A percentile compares a stretch with the other conserved stretches of the same genome.
These are phyloP conservation scores for Clarias fuscus DNA, from an alignment of 2,797 vertebrate species.

Conservation along the genomic window DNA sequence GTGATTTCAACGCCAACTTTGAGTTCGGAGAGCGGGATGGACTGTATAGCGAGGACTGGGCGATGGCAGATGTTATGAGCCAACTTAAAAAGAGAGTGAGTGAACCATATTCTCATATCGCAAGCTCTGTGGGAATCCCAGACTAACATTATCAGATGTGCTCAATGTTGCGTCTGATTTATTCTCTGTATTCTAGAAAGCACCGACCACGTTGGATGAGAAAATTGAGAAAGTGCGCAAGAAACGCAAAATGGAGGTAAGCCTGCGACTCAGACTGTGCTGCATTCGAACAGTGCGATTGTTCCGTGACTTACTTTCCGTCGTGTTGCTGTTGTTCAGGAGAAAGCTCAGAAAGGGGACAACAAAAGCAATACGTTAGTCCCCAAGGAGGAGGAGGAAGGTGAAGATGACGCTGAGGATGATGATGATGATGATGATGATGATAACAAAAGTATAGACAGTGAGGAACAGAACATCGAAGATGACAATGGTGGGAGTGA, in stretches of 20 bases:
- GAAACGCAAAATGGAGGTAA: conserved; percentile 86
- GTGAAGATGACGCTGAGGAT: background rate
- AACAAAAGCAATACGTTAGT: conserved; percentile 52
- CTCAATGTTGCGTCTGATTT: too few relatives aligned
- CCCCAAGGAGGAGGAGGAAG: conserved; percentile 52
- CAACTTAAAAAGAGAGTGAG: conserved; percentile 87
- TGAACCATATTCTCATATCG: background rate
- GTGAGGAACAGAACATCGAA: conserved; percentile 47
- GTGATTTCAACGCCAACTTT: conserved; percentile 82
- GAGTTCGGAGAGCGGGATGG: conserved; percentile 83
- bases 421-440: background rate
- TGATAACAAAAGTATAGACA: conserved; percentile 18
- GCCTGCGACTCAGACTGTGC: conserved; percentile 13
- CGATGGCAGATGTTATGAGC: conserved; percentile 81
- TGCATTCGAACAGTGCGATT: background rate
- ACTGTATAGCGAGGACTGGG: conserved; percentile 72
- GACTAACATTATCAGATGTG: background rate
- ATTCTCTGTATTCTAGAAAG: conserved; percentile 70
- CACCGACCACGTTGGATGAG: conserved; percentile 88
- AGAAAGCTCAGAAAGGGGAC: conserved; percentile 69
- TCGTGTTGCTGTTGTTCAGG: conserved; percentile 67
- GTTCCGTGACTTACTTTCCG: background rate
- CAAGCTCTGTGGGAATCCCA: background rate
- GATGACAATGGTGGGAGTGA: conserved; percentile 36
- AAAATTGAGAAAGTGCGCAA: conserved; percentile 93